A percentile compares a stretch with the other conserved stretches of the same genome.
These are phyloP conservation scores for Sebastes elongatus DNA, from an alignment of 2,797 vertebrate genomes.

Conservation along the genomic window DNA sequence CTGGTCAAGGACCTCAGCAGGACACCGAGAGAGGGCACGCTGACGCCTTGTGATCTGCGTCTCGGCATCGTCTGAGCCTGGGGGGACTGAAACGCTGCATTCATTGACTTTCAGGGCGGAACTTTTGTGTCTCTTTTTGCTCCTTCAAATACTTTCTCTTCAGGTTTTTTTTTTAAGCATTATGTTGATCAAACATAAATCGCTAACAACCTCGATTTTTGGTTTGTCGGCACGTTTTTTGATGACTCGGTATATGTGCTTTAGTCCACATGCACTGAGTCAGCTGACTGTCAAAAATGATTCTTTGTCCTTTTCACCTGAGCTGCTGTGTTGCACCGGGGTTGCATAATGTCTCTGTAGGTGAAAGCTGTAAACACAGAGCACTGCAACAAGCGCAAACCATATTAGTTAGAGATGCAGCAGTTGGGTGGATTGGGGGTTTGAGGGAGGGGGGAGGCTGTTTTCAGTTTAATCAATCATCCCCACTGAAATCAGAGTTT, in stretches of 20 bases:
- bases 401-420: conserved; percentile 58
- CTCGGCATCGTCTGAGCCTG: conserved; percentile 10
- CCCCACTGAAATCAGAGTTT: conserved; percentile 41
- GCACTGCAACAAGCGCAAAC: conserved; percentile 36
- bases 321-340: conserved; percentile 9
- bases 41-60: conserved; percentile 18
- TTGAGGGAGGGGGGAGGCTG: not conserved
- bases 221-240: not conserved
- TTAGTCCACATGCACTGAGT: conserved; percentile 16
- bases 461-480: conserved; percentile 72
- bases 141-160: conserved; percentile 11
- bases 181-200: conserved; percentile 33
- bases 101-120: conserved; percentile 55
- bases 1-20: conserved; percentile 48
- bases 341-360: conserved; percentile 25
- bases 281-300: conserved; percentile 19
- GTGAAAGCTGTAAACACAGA: conserved; percentile 37
- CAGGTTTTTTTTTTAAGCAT: conserved; percentile 1
- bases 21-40: conserved; percentile 30
- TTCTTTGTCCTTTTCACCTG: conserved; percentile 10
- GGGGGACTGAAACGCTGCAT: conserved; percentile 2
- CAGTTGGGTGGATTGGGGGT: conserved; percentile 11
- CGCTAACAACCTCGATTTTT: not conserved
- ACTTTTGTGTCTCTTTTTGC: conserved; percentile 3
- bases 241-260: not conserved